Conservation (phyloP, 30 jellyfish, hydroid and myxozoan species). For the Mastigias papua region DNA sequence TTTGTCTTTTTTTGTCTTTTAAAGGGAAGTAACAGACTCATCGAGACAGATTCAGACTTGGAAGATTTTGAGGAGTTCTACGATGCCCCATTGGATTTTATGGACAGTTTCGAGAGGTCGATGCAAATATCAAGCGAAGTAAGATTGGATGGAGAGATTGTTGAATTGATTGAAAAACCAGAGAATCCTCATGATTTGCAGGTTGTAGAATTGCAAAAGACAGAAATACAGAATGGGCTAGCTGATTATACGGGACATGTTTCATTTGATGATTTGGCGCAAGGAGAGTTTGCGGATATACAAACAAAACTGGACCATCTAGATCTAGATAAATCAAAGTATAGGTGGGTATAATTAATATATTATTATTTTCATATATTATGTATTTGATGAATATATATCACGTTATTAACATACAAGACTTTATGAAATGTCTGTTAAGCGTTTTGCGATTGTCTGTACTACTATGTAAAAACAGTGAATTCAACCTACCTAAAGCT, state of each 20-base stretch:
- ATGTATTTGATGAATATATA: no score
- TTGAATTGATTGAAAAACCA: neutral
- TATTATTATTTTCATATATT: no score
- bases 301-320: constrained; percentile 10
- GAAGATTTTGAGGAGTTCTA: constrained; percentile 88
- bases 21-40: constrained; percentile 70
- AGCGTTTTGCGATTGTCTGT: no score
- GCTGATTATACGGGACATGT: neutral
- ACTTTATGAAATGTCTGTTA: no score
- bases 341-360: constrained; percentile 6
- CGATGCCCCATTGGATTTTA: constrained; percentile 91
- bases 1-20: neutral
- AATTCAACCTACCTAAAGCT: no score
- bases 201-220: constrained; percentile 17
- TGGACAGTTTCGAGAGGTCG: constrained; percentile 84
- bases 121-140: constrained; percentile 75
- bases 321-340: constrained; percentile 27
- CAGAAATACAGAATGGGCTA: constrained; percentile 22
- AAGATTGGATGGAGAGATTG: constrained; percentile 49
- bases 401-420: no score
- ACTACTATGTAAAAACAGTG: no score
- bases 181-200: neutral
- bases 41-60: constrained; percentile 74
- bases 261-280: constrained; percentile 2
- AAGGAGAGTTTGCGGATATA: constrained; percentile 28